Evolutionary conservation across 2,797 vertebrate species (phyloP).

Genomic region (Tenualosa ilisha): DNA sequence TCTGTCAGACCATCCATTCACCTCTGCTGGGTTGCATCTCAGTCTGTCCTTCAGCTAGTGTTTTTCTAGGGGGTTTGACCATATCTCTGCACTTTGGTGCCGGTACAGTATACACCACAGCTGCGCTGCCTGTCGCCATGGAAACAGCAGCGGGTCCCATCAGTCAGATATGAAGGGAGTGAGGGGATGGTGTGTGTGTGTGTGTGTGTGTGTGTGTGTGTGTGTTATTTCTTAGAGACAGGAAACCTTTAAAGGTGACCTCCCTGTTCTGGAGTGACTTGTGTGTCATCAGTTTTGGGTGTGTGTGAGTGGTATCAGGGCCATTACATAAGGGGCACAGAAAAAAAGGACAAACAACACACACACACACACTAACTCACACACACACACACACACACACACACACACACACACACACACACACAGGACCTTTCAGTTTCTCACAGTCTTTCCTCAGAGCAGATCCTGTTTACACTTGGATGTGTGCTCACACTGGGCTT

Average conservation of each 20-base stretch:
- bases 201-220: background rate
- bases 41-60: too few species aligned
- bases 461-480: background rate
- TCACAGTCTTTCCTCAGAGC: background rate
- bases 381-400: background rate
- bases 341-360: background rate
- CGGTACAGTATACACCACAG: slow-evolving; percentile 38
- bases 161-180: slow-evolving; percentile 39
- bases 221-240: background rate
- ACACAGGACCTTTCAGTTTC: background rate
- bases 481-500: background rate
- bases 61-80: too few species aligned
- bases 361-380: background rate
- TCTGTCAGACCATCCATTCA: too few species aligned
- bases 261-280: too few species aligned
- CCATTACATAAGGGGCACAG: background rate
- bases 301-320: background rate
- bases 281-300: background rate
- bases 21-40: too few species aligned
- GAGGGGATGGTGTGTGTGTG: background rate
- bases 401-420: slow-evolving; percentile 2
- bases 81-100: too few species aligned
- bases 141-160: slow-evolving; percentile 64
- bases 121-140: slow-evolving; percentile 69
- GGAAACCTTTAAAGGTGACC: too few species aligned